Evolutionary conservation across 2,888 invertebrate species (phyloP).

Genomic region (Danaus chrysippus): DNA sequence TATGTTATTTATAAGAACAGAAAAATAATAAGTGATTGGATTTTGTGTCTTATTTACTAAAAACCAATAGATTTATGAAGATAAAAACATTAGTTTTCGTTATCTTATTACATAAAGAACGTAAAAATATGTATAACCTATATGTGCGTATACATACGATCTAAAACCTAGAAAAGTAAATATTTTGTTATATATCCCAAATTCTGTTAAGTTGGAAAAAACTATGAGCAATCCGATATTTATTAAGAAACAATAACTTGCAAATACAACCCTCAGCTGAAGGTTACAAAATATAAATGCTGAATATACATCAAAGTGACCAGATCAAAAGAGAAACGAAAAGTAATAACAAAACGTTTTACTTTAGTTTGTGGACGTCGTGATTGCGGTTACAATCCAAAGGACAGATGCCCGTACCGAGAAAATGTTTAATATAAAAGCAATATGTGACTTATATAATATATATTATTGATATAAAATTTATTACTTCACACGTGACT

Average conservation of each 20-base stretch:
- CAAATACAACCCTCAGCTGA: constrained; percentile 31
- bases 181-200: not conserved
- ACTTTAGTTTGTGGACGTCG: constrained; percentile 5
- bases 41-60: too few relatives aligned
- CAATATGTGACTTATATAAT: constrained; percentile 5
- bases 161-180: too few relatives aligned
- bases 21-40: too few relatives aligned
- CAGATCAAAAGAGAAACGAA: constrained; percentile 31
- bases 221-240: constrained; percentile 14
- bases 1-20: too few relatives aligned
- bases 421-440: not conserved
- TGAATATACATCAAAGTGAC: constrained; percentile 32
- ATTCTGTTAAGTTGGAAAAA: constrained; percentile 8
- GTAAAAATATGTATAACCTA: too few relatives aligned
- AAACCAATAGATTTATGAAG: too few relatives aligned
- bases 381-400: constrained; percentile 17
- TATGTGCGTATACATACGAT: too few relatives aligned
- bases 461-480: not conserved
- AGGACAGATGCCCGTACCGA: constrained; percentile 12
- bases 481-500: not conserved
- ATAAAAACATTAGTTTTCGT: too few relatives aligned
- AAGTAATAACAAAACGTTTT: constrained; percentile 24
- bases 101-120: too few relatives aligned
- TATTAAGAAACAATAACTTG: constrained; percentile 36
- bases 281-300: constrained; percentile 32